phyloP scores from a whole-genome alignment of 1,140 invertebrate species.

The Heterodera schachtii region DNA sequence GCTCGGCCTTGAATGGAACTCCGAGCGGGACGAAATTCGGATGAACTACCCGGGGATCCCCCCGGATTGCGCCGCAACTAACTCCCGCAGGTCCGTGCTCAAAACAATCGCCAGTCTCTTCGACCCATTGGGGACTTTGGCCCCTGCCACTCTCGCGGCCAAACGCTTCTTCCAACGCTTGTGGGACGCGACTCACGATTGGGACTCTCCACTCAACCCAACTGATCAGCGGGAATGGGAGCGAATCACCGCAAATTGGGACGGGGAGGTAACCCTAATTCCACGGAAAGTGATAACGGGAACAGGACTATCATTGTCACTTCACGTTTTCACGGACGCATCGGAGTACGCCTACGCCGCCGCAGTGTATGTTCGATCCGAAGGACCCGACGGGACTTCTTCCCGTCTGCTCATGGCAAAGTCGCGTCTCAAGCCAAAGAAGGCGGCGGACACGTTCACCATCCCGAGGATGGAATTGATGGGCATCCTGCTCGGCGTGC shows the following conservation, averaged over 20 bases:
- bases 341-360: conserved; percentile 36
- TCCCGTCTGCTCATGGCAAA: conserved; percentile 34
- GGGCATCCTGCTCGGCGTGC: conserved; percentile 14
- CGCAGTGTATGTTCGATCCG: conserved; percentile 28
- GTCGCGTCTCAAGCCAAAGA: conserved; percentile 27
- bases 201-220: background rate
- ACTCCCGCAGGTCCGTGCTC: conserved; percentile 31
- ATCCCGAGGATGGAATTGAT: conserved; percentile 47
- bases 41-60: background rate
- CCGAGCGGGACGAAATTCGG: background rate
- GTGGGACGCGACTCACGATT: conserved; percentile 36
- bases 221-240: background rate
- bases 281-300: background rate
- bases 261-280: background rate
- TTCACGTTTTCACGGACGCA: conserved; percentile 45
- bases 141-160: conserved; percentile 25
- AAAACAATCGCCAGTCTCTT: conserved; percentile 22
- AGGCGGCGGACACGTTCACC: background rate
- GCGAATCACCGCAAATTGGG: background rate
- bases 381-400: no score
- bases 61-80: background rate
- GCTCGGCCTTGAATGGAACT: background rate
- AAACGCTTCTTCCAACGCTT: conserved; percentile 44
- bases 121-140: conserved; percentile 40
- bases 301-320: background rate